phyloP scores from a whole-genome alignment of 1,140 invertebrate species.

The Phymorhynchus buccinoides region DNA sequence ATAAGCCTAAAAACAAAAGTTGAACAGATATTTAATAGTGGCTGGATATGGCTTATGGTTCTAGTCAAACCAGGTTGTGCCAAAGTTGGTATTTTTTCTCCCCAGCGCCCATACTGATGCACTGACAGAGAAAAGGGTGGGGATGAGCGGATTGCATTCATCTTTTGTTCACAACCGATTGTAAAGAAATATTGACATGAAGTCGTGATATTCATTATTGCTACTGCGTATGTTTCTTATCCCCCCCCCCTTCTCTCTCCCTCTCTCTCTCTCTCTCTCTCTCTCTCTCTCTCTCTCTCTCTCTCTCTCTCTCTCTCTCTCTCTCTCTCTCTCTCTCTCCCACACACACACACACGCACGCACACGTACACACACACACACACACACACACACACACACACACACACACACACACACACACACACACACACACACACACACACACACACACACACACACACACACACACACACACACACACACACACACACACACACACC shows the following conservation, averaged over 20 bases:
- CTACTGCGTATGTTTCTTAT: too few relatives aligned
- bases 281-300: too few relatives aligned
- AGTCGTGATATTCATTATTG: too few relatives aligned
- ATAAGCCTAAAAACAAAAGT: not conserved
- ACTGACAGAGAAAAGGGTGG: not conserved
- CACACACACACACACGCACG: not conserved
- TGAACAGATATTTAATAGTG: too few relatives aligned
- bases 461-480: not conserved
- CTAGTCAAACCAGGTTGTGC: not conserved
- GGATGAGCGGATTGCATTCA: not conserved
- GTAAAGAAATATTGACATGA: not conserved
- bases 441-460: not conserved
- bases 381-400: not conserved
- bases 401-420: not conserved
- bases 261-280: too few relatives aligned
- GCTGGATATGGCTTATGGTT: too few relatives aligned
- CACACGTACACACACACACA: not conserved
- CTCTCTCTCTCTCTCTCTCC: not conserved
- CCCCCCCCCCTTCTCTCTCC: too few relatives aligned
- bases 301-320: too few relatives aligned
- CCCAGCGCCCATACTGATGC: too few relatives aligned
- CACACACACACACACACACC: not conserved
- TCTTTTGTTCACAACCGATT: not conserved
- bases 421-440: conserved; percentile 2
- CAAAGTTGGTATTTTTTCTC: not conserved